These are phyloP conservation scores for Phylloscopus whistleri DNA, from an alignment of 2,113 vertebrate genomes.

Conservation along the genomic window DNA sequence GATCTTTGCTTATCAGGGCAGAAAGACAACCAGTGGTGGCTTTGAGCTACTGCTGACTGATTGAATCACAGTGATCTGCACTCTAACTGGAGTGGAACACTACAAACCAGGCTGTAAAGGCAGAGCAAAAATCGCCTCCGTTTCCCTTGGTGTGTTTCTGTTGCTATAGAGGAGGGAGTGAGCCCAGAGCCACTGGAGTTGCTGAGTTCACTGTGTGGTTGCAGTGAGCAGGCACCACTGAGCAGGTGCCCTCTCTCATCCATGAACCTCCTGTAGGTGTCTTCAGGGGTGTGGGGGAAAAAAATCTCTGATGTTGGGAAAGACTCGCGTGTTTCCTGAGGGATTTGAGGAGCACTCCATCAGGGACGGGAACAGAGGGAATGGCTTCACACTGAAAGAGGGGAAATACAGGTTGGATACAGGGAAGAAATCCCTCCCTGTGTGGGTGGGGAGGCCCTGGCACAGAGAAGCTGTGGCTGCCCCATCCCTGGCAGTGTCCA, in stretches of 20 bases:
- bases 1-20: conserved; percentile 70
- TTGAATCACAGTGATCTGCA: conserved; percentile 60
- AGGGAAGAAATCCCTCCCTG: background rate
- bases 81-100: conserved; percentile 55
- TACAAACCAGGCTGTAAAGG: background rate
- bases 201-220: fast-evolving
- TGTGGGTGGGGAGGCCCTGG: background rate
- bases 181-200: background rate
- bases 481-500: background rate
- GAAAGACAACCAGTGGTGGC: conserved; percentile 69
- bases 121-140: background rate
- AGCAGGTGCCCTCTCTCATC: background rate
- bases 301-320: background rate
- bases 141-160: background rate
- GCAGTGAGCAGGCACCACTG: background rate
- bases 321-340: background rate
- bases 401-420: background rate
- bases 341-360: background rate
- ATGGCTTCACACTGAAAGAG: background rate
- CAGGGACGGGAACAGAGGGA: background rate
- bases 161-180: background rate
- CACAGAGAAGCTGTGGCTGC: background rate
- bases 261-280: background rate
- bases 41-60: conserved; percentile 70
- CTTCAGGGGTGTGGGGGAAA: background rate